A percentile compares a stretch with the other conserved stretches of the same genome.
Evolutionary conservation across 2,797 vertebrate species (phyloP).

Genomic region (Chlorospingus flavigularis): DNA sequence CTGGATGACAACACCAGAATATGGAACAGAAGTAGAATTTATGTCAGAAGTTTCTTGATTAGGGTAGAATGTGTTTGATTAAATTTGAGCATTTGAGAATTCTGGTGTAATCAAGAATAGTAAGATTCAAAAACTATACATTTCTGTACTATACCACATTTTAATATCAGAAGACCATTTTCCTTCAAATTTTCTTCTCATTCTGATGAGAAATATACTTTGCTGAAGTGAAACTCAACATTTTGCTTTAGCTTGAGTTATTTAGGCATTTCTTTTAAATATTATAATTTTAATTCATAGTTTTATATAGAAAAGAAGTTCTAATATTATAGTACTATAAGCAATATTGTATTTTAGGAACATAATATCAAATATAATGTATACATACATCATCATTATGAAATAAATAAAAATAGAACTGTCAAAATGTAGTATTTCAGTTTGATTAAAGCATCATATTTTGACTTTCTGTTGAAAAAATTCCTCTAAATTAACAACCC

Average conservation of each 20-base stretch:
- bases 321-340: neutral
- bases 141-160: neutral
- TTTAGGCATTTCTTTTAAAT: neutral
- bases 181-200: neutral
- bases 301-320: neutral
- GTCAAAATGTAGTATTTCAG: constrained; percentile 15
- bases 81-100: neutral
- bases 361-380: constrained; percentile 10
- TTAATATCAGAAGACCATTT: neutral
- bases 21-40: neutral
- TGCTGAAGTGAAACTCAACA: neutral
- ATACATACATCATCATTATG: constrained; percentile 8
- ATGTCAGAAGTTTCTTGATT: neutral
- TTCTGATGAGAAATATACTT: neutral
- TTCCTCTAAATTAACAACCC: neutral
- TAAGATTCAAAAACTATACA: neutral
- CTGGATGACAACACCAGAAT: neutral
- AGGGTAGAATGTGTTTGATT: neutral
- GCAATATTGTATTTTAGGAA: neutral
- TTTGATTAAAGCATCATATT: neutral
- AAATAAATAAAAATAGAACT: constrained; percentile 38
- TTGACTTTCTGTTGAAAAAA: neutral
- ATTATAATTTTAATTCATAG: neutral
- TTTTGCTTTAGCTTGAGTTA: neutral
- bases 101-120: neutral